Percentiles rank a stretch among this genome's conserved stretches.
These are phyloP conservation scores for Coregonus sp. DNA, from an alignment of 2,797 vertebrate species.

Conservation along the genomic window DNA sequence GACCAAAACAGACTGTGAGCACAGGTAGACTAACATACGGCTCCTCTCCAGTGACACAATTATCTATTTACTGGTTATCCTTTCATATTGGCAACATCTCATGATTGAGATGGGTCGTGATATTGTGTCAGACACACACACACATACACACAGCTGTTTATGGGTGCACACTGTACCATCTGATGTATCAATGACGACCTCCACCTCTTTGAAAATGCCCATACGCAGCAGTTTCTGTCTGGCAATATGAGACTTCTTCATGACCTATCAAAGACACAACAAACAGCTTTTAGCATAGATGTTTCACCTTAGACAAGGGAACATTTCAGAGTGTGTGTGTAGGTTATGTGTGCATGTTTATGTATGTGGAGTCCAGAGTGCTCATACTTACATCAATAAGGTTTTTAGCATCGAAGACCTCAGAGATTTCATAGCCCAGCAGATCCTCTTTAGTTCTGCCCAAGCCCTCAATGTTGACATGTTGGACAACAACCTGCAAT, in stretches of 20 bases:
- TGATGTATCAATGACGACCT: constrained; percentile 92
- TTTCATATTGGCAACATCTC: not conserved
- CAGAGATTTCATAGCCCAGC: constrained; percentile 90
- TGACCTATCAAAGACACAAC: constrained; percentile 78
- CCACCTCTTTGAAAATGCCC: constrained; percentile 92
- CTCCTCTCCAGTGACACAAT: not conserved
- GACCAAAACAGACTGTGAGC: not conserved
- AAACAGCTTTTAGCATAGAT: not conserved
- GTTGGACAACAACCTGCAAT: constrained; percentile 90
- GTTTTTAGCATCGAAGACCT: constrained; percentile 92
- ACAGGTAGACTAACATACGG: not conserved
- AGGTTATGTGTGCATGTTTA: not conserved
- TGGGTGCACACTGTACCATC: constrained; percentile 75
- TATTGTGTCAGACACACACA: not conserved
- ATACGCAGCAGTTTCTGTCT: constrained; percentile 88
- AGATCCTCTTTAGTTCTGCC: constrained; percentile 94
- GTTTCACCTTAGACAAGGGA: not conserved
- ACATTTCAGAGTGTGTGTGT: not conserved
- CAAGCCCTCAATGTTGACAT: constrained; percentile 92
- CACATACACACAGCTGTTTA: not conserved
- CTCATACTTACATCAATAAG: constrained; percentile 87
- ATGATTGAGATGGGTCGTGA: not conserved
- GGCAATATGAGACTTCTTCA: constrained; percentile 89
- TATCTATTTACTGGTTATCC: not conserved
- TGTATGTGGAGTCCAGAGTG: too few species aligned